Percentiles rank a stretch among this genome's conserved stretches.
Conservation (phyloP, 2,888 invertebrate genomes). For the Andrena haemorrhoa region DNA sequence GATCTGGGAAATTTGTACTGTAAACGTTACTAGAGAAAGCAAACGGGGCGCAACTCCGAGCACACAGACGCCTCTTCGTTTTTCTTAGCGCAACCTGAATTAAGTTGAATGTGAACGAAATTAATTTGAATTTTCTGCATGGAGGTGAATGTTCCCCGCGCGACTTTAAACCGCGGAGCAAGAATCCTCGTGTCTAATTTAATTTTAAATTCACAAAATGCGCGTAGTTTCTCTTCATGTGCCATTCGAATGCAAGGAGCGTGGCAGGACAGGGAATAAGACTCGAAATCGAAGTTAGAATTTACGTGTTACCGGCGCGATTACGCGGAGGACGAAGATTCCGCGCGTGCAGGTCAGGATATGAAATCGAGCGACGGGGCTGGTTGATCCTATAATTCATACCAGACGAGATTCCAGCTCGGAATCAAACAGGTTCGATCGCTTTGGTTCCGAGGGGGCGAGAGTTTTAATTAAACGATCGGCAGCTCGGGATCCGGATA, state of each 20-base stretch:
- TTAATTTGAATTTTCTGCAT: neutral
- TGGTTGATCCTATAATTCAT: slow-evolving; percentile 15
- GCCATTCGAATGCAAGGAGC: neutral
- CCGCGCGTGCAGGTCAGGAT: slow-evolving; percentile 11
- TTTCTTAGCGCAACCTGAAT: neutral
- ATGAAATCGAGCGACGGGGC: slow-evolving; percentile 23
- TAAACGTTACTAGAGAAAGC: too few relatives aligned
- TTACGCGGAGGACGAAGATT: neutral
- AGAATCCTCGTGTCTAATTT: neutral
- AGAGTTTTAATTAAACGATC: slow-evolving; percentile 67
- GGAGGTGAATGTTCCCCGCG: neutral
- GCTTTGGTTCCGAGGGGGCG: slow-evolving; percentile 32
- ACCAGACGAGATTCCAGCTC: slow-evolving; percentile 27
- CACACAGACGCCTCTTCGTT: too few relatives aligned
- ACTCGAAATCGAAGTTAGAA: slow-evolving; percentile 5
- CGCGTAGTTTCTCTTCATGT: neutral
- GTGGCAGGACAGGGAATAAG: neutral
- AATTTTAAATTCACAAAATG: neutral
- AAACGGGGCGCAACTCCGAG: too few relatives aligned
- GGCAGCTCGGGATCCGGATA: neutral
- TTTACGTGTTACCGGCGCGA: slow-evolving; percentile 24
- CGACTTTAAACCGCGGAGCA: neutral
- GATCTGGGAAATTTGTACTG: too few relatives aligned
- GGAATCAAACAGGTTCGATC: slow-evolving; percentile 27
- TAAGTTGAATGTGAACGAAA: too few relatives aligned